Evolutionary conservation across 2,113 vertebrate genomes (phyloP), one percentile per base, ranked within the genome.

Genomic region (Cochlearius cochlearius): DNA sequence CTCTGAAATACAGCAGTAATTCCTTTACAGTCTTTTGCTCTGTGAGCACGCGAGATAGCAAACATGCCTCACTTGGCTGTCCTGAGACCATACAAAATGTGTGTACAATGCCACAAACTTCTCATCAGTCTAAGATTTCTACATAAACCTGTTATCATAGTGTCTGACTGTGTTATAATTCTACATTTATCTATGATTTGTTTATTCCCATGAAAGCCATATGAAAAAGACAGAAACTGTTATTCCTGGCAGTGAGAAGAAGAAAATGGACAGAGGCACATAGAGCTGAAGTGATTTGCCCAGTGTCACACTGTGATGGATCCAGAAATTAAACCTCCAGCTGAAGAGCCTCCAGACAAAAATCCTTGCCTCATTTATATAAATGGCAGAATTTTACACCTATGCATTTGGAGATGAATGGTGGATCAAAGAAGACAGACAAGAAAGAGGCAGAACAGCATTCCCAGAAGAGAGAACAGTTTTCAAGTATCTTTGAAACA

Each of bases 281-380:
- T 49, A 23, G 18, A 52, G 9, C 4, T 53, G 34, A 81, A 92
- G 21, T 83, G 27, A 45, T 52, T 73, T 66, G 8, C 41, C 12
- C n/a, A 58, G 21, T 32, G 23, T 36, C 38, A 84, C 56, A 12
- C 6, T 0, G 0, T 43, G 26, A 50, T 26, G 15, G 9, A 34
- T 32, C 18, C 10, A 59, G 55, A 90, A 71, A 68, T 68, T 59
- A 75, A 91, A 56, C 2, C 34, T 90, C 15, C 25, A 81, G 13
- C 16, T 82, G 66, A 93, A 89, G 13, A 74, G 15, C 4, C 21
- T 58, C 23, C 18, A 39, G 41, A 58, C 8, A 60, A 59, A 91
- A 83, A 52, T 12, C 15, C 5, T 23, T 66, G 12, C 4, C 41
- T 68, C 7, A 52, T 79, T 59, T 64, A n/a, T 25, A 36, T 16